Evolutionary conservation across 92 coral and sea anemone genomes (phyloP), one percentile per base, ranked within the genome.

Genomic region (Phenganax marumi): DNA sequence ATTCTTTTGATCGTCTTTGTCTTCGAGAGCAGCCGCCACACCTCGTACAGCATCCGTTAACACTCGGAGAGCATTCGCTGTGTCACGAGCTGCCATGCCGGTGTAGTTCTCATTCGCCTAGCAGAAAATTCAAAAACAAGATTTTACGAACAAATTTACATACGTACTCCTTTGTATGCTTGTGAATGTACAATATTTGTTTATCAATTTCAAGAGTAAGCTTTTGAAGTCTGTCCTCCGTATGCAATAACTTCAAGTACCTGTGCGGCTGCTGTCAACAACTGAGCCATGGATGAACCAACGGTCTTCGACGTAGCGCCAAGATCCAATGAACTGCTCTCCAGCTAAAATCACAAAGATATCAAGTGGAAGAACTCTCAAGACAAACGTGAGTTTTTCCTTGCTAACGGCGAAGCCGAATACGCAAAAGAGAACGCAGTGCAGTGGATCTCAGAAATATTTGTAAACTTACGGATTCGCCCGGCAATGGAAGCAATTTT

Each of bases 91-190:
- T 6, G 99, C 99, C 9, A 91, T 85, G 17, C 99, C 99, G 0
- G 99, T 96, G 89, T 85, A 91, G 74, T 91, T 96, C 81, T 96
- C 99, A 56, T 96, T 96, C n/a, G 96, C 99, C 99, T 96, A 70
- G 12, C 56, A 66, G 73, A 0, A 19, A 62, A 62, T n/a, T n/a
- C 25, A 25, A 0, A 21, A 66, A 1, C 43, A 33, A 33, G 43
- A 33, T 33, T 33, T 33, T 33, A 10, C 13, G 49, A 66, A 66
- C 26, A 7, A 22, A 6, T 16, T 39, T 66, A 6, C 70, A 64
- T 26, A n/a, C 1, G 25, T 23, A 62, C 10, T 3, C 68, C 26
- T 62, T 12, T 0, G 33, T 68, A 49, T 47, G 14, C 43, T 33
- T 33, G 43, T 33, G 43, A 5, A n/a, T n/a, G n/a, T n/a, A n/a